Percentiles rank a stretch among this genome's conserved stretches.
phyloP scores from a whole-genome alignment of 1,140 invertebrate species.

The Temnothorax longispinosus region DNA sequence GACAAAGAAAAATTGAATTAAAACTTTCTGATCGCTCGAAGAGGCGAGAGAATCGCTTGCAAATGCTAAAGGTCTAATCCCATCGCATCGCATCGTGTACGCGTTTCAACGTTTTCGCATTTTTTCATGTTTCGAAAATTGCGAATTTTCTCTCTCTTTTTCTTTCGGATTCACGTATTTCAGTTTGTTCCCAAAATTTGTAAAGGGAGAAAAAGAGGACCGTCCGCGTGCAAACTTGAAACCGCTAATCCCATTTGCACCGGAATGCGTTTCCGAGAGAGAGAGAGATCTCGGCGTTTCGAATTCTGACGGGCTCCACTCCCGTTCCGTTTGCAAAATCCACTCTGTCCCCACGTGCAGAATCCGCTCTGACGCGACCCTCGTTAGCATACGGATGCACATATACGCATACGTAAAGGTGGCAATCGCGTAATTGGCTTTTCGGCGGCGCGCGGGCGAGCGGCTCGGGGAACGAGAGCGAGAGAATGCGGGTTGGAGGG shows the following conservation, averaged over 20 bases:
- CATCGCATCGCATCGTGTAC: background rate
- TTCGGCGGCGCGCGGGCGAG: background rate
- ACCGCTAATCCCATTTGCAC: background rate
- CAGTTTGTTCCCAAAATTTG: background rate
- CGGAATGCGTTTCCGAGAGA: too few relatives aligned
- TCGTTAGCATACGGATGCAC: constrained; percentile 45
- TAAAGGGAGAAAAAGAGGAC: background rate
- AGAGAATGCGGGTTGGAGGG: background rate
- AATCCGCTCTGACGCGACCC: background rate
- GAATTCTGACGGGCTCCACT: background rate
- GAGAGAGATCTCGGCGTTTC: background rate
- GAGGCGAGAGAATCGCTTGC: background rate
- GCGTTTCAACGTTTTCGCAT: background rate
- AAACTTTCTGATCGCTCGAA: background rate
- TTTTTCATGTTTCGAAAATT: background rate
- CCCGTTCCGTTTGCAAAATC: background rate
- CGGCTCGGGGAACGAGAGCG: background rate
- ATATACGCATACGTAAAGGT: constrained; percentile 10
- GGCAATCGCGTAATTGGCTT: constrained; percentile 51
- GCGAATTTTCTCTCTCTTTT: background rate
- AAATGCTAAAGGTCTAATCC: background rate
- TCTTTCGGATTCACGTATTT: background rate
- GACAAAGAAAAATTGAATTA: background rate
- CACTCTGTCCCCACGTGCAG: background rate
- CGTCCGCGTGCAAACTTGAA: background rate